phyloP scores from a whole-genome alignment of 2,797 vertebrate genomes.

The Leptoclinus maculatus region DNA sequence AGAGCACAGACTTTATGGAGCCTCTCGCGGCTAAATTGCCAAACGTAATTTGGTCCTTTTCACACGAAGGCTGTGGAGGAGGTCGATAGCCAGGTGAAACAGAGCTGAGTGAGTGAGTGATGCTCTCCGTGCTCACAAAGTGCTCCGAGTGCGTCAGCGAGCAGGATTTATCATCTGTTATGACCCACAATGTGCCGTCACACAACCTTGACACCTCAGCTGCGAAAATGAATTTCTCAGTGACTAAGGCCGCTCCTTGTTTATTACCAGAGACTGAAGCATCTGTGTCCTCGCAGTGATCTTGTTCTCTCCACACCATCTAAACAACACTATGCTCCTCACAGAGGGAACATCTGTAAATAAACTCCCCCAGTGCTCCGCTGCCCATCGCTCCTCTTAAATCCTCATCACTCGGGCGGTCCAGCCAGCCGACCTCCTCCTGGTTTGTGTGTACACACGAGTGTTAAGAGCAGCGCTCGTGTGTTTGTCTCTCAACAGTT shows the following conservation, averaged over 20 bases:
- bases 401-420: background rate
- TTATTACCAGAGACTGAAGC: conserved; percentile 48
- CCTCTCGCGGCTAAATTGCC: conserved; percentile 62
- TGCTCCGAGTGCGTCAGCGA: conserved; percentile 74
- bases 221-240: conserved; percentile 67
- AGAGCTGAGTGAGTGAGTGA: conserved; percentile 72
- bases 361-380: background rate
- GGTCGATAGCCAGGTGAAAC: conserved; percentile 75
- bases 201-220: conserved; percentile 70
- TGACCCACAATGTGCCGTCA: conserved; percentile 49
- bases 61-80: conserved; percentile 46
- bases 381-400: background rate
- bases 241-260: conserved; percentile 36
- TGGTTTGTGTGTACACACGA: background rate
- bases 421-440: background rate
- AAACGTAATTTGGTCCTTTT: conserved; percentile 73
- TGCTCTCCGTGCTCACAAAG: conserved; percentile 62
- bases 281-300: conserved; percentile 32
- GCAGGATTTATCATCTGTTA: conserved; percentile 75
- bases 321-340: conserved; percentile 19
- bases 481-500: conserved; percentile 83
- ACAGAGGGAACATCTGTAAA: conserved; percentile 35
- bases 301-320: conserved; percentile 32
- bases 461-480: conserved; percentile 35
- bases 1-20: conserved; percentile 58